Evolutionary conservation across 2,113 vertebrate genomes (phyloP).

Genomic region (Sapayoa aenigma): DNA sequence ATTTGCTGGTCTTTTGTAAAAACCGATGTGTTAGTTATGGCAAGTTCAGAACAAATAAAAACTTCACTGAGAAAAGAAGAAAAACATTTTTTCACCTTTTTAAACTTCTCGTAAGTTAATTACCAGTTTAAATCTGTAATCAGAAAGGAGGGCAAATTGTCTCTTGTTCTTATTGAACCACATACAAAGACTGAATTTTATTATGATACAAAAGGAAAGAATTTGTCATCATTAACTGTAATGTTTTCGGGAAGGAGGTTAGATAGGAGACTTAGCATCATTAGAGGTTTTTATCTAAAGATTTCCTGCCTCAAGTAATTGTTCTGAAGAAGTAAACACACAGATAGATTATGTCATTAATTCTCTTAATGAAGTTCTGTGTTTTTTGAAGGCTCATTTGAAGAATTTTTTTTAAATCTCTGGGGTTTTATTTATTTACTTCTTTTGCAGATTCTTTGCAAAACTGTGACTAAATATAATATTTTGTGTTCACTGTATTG

Average conservation of each 20-base stretch:
- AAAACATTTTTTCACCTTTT: not conserved
- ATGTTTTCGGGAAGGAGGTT: conserved; percentile 54
- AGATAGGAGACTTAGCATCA: conserved; percentile 52
- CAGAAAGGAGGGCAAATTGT: not conserved
- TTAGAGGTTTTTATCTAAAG: conserved; percentile 63
- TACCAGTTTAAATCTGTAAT: not conserved
- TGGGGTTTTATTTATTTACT: not conserved
- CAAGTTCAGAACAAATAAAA: not conserved
- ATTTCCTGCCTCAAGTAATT: conserved; percentile 62
- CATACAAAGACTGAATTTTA: conserved; percentile 26
- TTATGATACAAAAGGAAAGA: conserved; percentile 57
- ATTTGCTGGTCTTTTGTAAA: not conserved
- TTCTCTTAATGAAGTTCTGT: conserved; percentile 33
- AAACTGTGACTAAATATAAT: not conserved
- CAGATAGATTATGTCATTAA: conserved; percentile 24
- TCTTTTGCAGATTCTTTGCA: not conserved
- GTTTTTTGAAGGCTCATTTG: conserved; percentile 3
- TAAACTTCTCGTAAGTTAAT: not conserved
- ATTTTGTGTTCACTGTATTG: not conserved
- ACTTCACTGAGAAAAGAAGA: not conserved
- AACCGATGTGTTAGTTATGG: not conserved
- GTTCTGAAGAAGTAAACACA: conserved; percentile 44
- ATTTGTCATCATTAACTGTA: conserved; percentile 55
- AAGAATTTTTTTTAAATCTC: not conserved
- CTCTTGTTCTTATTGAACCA: conserved; percentile 21